Conservation (phyloP, 2,113 vertebrate genomes). For the Aspidoscelis tigris region DNA sequence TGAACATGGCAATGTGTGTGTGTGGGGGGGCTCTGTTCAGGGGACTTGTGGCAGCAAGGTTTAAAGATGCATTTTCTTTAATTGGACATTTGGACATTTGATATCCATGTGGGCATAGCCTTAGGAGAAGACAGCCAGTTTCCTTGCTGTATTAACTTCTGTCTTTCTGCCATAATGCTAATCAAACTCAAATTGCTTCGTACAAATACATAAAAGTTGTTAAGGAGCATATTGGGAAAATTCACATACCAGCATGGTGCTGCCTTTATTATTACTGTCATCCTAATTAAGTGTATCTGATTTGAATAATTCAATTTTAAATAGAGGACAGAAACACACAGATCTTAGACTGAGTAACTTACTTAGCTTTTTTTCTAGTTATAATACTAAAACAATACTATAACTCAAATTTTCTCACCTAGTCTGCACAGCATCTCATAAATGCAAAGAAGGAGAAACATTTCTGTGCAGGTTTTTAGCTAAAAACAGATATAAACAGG, state of each 20-base stretch:
- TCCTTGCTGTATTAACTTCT: neutral
- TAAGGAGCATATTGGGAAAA: constrained; percentile 40
- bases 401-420: neutral
- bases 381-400: neutral
- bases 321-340: constrained; percentile 21
- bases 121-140: neutral
- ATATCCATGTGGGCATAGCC: no score
- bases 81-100: no score
- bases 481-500: neutral
- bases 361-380: neutral
- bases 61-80: no score
- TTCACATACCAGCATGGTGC: constrained; percentile 28
- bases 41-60: no score
- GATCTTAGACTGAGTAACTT: neutral
- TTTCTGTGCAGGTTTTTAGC: neutral
- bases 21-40: no score
- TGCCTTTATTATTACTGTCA: neutral
- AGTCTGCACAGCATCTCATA: neutral
- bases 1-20: no score
- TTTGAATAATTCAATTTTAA: constrained; percentile 39
- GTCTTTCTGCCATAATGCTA: constrained; percentile 36
- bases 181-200: constrained; percentile 40
- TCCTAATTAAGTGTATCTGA: constrained; percentile 32
- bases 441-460: neutral
- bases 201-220: constrained; percentile 20